Percentiles rank a stretch among this genome's conserved stretches.
phyloP scores from a whole-genome alignment of 2,113 vertebrate genomes.

The Lophius piscatorius region DNA sequence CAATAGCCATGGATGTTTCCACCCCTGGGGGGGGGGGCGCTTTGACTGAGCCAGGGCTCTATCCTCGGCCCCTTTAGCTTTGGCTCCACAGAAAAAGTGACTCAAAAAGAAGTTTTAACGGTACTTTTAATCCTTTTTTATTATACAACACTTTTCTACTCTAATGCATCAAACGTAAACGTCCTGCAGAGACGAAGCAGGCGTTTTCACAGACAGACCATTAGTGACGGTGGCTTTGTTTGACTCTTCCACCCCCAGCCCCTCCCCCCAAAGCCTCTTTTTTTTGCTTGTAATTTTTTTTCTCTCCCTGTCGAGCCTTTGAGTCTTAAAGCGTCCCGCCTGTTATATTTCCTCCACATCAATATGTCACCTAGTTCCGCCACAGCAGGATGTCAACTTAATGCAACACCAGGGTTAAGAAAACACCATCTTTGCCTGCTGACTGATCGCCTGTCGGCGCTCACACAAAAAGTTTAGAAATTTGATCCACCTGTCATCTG shows the following conservation, averaged over 20 bases:
- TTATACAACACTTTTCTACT: slow-evolving; percentile 24
- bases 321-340: slow-evolving; percentile 69
- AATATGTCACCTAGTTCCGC: slow-evolving; percentile 76
- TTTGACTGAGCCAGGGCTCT: too few species aligned
- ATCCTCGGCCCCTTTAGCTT: too few species aligned
- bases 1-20: too few species aligned
- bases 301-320: slow-evolving; percentile 30
- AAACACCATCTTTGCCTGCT: slow-evolving; percentile 67
- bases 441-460: slow-evolving; percentile 74
- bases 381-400: slow-evolving; percentile 75
- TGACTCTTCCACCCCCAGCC: slow-evolving; percentile 58
- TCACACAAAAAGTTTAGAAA: slow-evolving; percentile 78
- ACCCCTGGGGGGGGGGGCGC: too few species aligned
- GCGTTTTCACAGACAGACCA: slow-evolving; percentile 51
- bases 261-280: slow-evolving; percentile 38
- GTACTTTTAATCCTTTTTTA: slow-evolving; percentile 5
- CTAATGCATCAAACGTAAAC: neutral
- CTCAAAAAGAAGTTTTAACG: too few species aligned
- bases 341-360: slow-evolving; percentile 72
- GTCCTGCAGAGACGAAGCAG: slow-evolving; percentile 18
- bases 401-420: slow-evolving; percentile 77
- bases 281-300: slow-evolving; percentile 55
- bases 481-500: slow-evolving; percentile 80
- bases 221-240: slow-evolving; percentile 66
- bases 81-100: too few species aligned